Base-by-base conservation (phyloP, 2,888 invertebrate genomes). In the Drosophila mettleri region DNA sequence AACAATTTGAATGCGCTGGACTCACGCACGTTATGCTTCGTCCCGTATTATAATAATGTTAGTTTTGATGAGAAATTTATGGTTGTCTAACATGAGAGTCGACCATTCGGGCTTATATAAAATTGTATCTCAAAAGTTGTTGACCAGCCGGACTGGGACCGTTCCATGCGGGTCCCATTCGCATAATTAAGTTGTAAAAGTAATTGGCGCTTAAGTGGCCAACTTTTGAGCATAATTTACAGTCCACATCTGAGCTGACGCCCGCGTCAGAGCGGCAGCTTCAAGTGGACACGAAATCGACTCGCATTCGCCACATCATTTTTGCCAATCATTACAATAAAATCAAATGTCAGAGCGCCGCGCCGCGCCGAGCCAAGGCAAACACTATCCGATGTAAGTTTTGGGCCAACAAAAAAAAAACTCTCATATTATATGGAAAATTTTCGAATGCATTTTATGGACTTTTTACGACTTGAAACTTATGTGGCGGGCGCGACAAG, bases 401-500 rank as follows among this genome's bases (percentile, higher is more conserved):
- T 41, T 45, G 29, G 20, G 20, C 31, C 2, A 39, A 48, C 20
- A 43, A 31, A 36, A 45, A 49, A 57, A 62, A 45, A 33, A 48
- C 10, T 29, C 49, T 74, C 34, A 27, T 34, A 61, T 60, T 57
- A 58, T 60, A 65, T 62, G 67, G 71, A 84, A 88, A 89, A 87
- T 64, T 85, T 89, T 65, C 49, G 71, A 89, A 89, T 86, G 85
- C 85, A 86, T 86, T 86, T 86, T 89, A 86, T 86, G 71, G 78
- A 74, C 87, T 89, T 89, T 86, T 89, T 86, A 86, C 86, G 86
- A 80, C 88, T 78, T 63, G 63, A 83, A 89, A 85, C 84, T 87
- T 89, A 85, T 85, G 89, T 74, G 88, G 63, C 62, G 58, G 59
- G 46, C 78, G 77, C 57, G 60, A 62, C 59, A 59, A 48, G 46